Base-by-base conservation (phyloP, 2,888 invertebrate species). In the Agonopterix subpropinquella region DNA sequence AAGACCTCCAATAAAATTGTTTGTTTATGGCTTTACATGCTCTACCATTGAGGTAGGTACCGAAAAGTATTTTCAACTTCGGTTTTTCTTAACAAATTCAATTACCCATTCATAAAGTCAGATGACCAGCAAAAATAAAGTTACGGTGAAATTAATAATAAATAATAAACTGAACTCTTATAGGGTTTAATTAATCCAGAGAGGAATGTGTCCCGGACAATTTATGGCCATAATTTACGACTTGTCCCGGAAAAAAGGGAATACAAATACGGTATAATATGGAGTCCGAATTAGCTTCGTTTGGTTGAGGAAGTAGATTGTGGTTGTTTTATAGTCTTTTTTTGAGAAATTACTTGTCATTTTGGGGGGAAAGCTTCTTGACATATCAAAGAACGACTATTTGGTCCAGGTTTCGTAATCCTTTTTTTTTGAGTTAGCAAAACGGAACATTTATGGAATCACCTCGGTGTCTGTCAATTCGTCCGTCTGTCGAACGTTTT, bases 191-290 rank as follows among this genome's bases (percentile, higher is more conserved):
- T 86, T 84, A 84, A 80, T 79, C 80, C 79, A 61, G 64, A 61
- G 71, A 70, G 70, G 74, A 73, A 71, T 70, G 65, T 74, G 80
- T 80, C 75, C 70, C 61, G 68, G 66, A 62, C 64, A 78, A 86
- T 85, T 84, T 85, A 86, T 82, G 61, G 74, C 70, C 66, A 79
- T 84, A 80, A 85, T 85, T 84, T 84, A 86, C 77, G 79, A 75
- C 63, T 61, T 59, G 50, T 63, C 66, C 69, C 61, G 72, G 76
- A 79, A 83, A 84, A 84, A 84, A 78, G 74, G 65, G 73, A 78
- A 80, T 71, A 80, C 74, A 51, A 48, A 47, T 47, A 47, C 47
- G 44, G 44, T 46, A 48, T 44, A 51, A 48, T 51, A 46, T 45
- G 41, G 45, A 37, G 42, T 36, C 28, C 15, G 51, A 52, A 52